Evolutionary conservation across 2,113 vertebrate genomes (phyloP).

Genomic region (Stegostoma tigrinum): DNA sequence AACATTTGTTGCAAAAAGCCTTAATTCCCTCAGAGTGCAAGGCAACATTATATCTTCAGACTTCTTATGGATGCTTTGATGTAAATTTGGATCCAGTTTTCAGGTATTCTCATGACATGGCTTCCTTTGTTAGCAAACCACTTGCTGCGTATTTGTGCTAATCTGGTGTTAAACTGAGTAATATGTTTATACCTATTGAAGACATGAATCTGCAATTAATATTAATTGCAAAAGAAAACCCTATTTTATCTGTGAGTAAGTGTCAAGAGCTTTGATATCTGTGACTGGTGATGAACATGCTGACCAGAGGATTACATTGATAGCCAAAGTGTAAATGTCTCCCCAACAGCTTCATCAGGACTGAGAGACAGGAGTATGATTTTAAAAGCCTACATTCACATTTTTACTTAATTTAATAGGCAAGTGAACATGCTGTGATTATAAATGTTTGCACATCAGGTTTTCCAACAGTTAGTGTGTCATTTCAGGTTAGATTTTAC

Average conservation of each 20-base stretch:
- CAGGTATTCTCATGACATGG: neutral
- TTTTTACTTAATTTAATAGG: constrained; percentile 5
- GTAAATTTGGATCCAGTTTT: neutral
- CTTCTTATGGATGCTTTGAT: neutral
- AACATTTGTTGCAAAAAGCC: neutral
- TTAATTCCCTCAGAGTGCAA: neutral
- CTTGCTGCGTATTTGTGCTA: neutral
- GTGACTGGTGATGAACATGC: neutral
- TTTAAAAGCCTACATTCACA: constrained; percentile 17
- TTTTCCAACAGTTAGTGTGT: constrained; percentile 5
- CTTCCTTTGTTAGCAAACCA: neutral
- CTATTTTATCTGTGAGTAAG: neutral
- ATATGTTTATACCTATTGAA: neutral
- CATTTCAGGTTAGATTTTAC: constrained; percentile 12
- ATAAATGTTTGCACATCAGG: constrained; percentile 4
- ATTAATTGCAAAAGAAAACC: neutral
- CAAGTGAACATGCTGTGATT: constrained; percentile 8
- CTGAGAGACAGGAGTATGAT: constrained; percentile 18
- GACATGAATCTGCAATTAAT: neutral
- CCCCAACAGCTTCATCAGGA: neutral
- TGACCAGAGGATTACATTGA: neutral
- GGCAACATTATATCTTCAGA: neutral
- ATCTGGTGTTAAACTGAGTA: neutral
- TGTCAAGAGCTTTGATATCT: neutral
- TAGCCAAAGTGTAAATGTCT: constrained; percentile 13